Evolutionary conservation across 2,888 invertebrate species (phyloP).

Genomic region (Phlogophora meticulosa): DNA sequence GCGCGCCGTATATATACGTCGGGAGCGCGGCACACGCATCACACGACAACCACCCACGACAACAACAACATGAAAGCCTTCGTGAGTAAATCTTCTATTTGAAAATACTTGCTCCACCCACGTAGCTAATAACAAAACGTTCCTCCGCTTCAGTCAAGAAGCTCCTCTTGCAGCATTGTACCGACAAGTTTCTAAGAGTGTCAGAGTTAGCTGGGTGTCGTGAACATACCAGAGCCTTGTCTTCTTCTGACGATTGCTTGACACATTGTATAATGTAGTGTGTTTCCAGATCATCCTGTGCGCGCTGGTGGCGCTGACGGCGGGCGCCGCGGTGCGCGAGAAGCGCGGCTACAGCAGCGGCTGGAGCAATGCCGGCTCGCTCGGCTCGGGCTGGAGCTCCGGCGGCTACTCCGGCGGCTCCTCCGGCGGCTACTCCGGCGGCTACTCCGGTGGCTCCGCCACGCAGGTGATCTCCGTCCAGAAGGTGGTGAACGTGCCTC

Average conservation of each 20-base stretch:
- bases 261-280: constrained; percentile 1
- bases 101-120: neutral
- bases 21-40: constrained; percentile 17
- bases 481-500: constrained; percentile 75
- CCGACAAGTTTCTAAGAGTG: neutral
- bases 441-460: constrained; percentile 50
- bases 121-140: neutral
- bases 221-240: neutral
- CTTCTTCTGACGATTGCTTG: too few species aligned
- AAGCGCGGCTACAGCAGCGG: constrained; percentile 59
- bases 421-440: constrained; percentile 20
- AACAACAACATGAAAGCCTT: constrained; percentile 60
- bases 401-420: constrained; percentile 23
- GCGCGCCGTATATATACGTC: constrained; percentile 36
- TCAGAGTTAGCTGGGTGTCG: neutral
- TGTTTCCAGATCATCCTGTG: constrained; percentile 46
- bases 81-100: constrained; percentile 44
- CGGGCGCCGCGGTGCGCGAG: constrained; percentile 53
- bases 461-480: constrained; percentile 71
- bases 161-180: too few species aligned
- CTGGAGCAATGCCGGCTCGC: constrained; percentile 21
- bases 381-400: constrained; percentile 13
- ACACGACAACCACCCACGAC: constrained; percentile 30
- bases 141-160: neutral
- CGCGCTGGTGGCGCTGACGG: constrained; percentile 51